A percentile compares a stretch with the other conserved stretches of the same genome.
Conservation (phyloP, 2,113 vertebrate genomes). For the Oxygymnocypris stewartii region DNA sequence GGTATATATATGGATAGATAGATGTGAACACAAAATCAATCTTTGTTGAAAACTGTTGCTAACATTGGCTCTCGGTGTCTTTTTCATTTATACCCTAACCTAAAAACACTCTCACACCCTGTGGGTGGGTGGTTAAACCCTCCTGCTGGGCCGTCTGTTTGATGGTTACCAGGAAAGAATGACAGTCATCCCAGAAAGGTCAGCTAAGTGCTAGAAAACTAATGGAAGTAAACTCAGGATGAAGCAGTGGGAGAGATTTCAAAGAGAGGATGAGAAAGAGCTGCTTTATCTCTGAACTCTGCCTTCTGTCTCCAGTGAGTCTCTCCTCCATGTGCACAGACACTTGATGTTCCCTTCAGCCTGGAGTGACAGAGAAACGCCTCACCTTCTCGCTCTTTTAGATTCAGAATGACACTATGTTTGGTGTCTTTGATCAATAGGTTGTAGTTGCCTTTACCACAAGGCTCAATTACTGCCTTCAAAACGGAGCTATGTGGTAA, state of each 20-base stretch:
- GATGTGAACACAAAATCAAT: neutral
- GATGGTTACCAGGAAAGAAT: slow-evolving; percentile 30
- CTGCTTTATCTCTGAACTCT: slow-evolving; percentile 13
- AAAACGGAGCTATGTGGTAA: neutral
- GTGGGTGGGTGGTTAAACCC: neutral
- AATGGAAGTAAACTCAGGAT: slow-evolving; percentile 13
- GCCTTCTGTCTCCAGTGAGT: slow-evolving; percentile 16
- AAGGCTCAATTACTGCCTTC: neutral
- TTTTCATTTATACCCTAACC: neutral
- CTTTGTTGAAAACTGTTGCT: neutral
- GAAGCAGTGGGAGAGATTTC: neutral
- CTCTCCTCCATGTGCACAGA: neutral
- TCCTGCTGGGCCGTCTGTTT: slow-evolving; percentile 7
- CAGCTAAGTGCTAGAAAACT: neutral
- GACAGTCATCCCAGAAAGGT: slow-evolving; percentile 15
- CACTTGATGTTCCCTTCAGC: slow-evolving; percentile 8
- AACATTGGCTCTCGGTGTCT: neutral
- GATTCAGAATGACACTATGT: neutral
- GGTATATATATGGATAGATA: too few species aligned
- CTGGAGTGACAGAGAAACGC: slow-evolving; percentile 10
- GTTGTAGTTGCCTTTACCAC: neutral
- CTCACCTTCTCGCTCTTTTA: neutral
- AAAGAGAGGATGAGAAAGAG: slow-evolving; percentile 15
- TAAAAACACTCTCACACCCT: neutral
- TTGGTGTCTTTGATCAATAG: neutral